phyloP scores from a whole-genome alignment of 2,113 vertebrate species.

The Notechis scutatus region DNA sequence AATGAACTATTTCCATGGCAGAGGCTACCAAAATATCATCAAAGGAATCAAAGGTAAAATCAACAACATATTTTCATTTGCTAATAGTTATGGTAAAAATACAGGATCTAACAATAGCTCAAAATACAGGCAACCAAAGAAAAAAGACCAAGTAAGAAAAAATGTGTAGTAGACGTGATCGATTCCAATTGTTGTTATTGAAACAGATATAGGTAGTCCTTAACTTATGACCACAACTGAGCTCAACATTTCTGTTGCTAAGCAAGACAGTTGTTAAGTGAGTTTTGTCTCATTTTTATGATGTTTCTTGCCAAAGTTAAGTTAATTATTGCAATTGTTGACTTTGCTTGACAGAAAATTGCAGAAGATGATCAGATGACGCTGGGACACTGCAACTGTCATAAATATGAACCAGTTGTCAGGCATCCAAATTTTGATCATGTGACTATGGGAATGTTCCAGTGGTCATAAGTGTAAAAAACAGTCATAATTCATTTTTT shows the following conservation, averaged over 20 bases:
- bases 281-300: neutral
- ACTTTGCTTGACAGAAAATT: neutral
- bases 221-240: neutral
- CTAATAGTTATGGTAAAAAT: neutral
- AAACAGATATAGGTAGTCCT: slow-evolving; percentile 4
- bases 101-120: fast-evolving
- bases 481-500: neutral
- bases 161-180: slow-evolving; percentile 41
- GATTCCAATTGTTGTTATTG: slow-evolving; percentile 54
- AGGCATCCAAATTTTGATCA: neutral
- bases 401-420: neutral
- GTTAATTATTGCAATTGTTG: neutral
- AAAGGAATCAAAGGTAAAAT: neutral
- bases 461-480: neutral
- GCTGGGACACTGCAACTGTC: neutral
- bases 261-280: neutral
- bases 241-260: neutral
- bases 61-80: neutral
- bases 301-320: neutral
- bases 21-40: neutral
- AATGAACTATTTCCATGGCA: neutral
- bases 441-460: neutral
- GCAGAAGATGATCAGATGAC: neutral
- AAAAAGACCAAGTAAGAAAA: slow-evolving; percentile 9
- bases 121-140: neutral